Percentiles rank a stretch among this genome's conserved stretches.
These are phyloP conservation scores for Sphenopsis melanotis DNA, from an alignment of 2,797 vertebrate species.

Conservation along the genomic window DNA sequence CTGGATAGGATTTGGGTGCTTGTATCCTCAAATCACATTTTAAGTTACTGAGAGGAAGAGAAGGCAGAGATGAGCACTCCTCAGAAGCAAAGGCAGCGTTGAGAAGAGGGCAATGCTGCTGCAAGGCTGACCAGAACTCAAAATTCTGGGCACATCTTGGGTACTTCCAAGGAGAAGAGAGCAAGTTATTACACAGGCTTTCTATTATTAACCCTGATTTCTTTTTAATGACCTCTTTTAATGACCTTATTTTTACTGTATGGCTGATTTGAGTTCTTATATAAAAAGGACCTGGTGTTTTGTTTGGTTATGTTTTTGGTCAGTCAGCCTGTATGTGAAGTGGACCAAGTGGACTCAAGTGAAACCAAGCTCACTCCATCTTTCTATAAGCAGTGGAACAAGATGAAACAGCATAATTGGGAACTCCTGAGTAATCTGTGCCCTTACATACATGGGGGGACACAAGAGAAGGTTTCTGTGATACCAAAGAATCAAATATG, in stretches of 20 bases:
- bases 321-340: neutral
- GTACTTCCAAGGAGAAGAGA: neutral
- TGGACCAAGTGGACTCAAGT: neutral
- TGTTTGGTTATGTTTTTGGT: neutral
- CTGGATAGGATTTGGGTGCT: neutral
- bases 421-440: neutral
- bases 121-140: neutral
- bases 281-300: neutral
- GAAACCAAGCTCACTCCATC: neutral
- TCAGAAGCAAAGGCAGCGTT: accelerated
- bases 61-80: neutral
- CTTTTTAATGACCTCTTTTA: neutral
- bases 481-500: neutral
- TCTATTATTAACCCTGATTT: neutral
- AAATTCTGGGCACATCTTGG: neutral
- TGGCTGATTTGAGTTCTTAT: neutral
- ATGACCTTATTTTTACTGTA: neutral
- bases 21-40: neutral
- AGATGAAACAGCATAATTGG: neutral
- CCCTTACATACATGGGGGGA: neutral
- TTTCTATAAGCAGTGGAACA: neutral
- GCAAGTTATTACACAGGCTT: neutral
- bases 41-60: neutral
- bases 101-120: neutral
- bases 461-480: neutral